Base-by-base conservation (phyloP, 2,797 vertebrate species). In the Hephaestus fuliginosus region DNA sequence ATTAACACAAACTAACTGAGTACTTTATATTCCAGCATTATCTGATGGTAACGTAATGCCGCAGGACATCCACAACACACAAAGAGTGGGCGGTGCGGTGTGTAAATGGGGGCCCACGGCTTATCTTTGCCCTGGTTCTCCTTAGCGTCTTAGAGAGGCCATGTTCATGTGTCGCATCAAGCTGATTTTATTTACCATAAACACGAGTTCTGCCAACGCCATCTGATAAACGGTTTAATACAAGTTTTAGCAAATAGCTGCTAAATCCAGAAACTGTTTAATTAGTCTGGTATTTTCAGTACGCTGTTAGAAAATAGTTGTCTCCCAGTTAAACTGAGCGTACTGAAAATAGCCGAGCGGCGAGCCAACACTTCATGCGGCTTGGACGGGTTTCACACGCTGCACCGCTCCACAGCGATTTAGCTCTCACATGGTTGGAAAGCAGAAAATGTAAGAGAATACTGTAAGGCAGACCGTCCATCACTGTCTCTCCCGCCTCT, bases 111-210 rank as follows among this genome's bases (percentile, higher is more conserved):
- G 48, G 22, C n/a, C 52, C 25, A 5, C 2, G 28, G 1, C 4
- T 46, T 30, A 13, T 18, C 65, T 51, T 55, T 20, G 46, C 41
- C 77, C 71, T 1, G 0, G 1, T 63, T 51, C 65, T 18, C 20
- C 8, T 18, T 18, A 56, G 9, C 17, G 64, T 25, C 11, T 60
- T 39, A 13, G 58, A 22, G 7, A n/a, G 3, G 60, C 76, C 81
- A 55, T 77, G 52, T 65, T 44, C 41, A 30, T 68, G 60, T 73
- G 53, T 53, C 56, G 83, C 57, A 61, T 74, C 85, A 81, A 78
- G 86, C 86, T 85, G 82, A 75, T 78, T 88, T 58, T 86, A 86
- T 90, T 91, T 89, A 91, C 85, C 75, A 84, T 84, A 83, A 89
- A 91, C 80, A 89, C 7, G 44, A 6, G 20, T 11, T 80, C 70